A percentile compares a stretch with the other conserved stretches of the same genome.
phyloP scores from a whole-genome alignment of 2,797 vertebrate genomes.

The Borostomias antarcticus region DNA sequence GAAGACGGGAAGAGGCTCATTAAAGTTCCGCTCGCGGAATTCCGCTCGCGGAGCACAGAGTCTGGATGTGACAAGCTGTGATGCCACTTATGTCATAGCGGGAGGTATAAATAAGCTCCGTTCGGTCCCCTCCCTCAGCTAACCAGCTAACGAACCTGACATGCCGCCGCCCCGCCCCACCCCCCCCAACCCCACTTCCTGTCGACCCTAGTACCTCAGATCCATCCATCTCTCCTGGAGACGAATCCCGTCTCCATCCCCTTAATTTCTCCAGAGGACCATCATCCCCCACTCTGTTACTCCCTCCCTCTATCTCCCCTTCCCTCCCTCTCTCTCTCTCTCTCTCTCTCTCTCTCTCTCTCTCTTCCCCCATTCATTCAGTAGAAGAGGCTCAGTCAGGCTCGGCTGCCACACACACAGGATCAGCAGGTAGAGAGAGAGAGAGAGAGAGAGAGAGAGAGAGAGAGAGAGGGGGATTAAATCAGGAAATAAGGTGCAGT shows the following conservation, averaged over 20 bases:
- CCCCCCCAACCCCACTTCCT: neutral
- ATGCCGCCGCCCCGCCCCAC: constrained; percentile 35
- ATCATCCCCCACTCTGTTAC: neutral
- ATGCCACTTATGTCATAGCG: too few species aligned
- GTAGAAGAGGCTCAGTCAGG: constrained; percentile 64
- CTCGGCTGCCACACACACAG: constrained; percentile 65
- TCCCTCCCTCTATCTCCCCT: neutral
- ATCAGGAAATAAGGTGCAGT: too few species aligned
- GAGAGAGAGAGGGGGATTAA: too few species aligned
- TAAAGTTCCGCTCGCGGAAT: too few species aligned
- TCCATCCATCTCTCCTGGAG: neutral
- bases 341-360: constrained; percentile 4
- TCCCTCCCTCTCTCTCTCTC: constrained; percentile 32
- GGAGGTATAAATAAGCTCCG: too few species aligned
- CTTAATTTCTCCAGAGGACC: neutral
- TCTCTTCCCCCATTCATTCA: constrained; percentile 51
- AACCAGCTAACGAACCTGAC: constrained; percentile 45
- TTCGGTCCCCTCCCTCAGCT: constrained; percentile 45
- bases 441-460: neutral
- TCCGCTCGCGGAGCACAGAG: too few species aligned
- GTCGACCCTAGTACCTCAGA: too few species aligned
- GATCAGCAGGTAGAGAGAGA: constrained; percentile 50
- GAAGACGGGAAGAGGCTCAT: too few species aligned
- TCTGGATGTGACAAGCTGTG: too few species aligned
- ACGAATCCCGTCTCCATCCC: neutral